Base-by-base conservation (phyloP, 1,140 invertebrate species). In the Eumaeus atala region DNA sequence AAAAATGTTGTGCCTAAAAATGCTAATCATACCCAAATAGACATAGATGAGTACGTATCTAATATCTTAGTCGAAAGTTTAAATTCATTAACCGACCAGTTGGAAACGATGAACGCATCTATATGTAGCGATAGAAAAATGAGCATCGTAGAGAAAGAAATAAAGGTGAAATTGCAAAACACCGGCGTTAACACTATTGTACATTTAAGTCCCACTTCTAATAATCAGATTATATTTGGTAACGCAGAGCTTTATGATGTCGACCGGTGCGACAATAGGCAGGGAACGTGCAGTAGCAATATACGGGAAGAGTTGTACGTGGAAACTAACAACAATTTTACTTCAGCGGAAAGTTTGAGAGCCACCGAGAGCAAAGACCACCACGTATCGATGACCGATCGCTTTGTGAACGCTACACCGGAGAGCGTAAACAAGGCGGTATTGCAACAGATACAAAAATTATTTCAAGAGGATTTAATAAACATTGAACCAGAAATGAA, bases 141-240 rank as follows among this genome's bases (percentile, higher is more conserved):
- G 11, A 88, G 73, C 60, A 82, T 88, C 0, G 76, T 88, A 17
- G 86, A 88, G 58, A 88, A 88, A 62, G 86, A 88, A 67, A 88
- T 88, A 37, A 88, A 88, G 67, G 84, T 88, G 2, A 87, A 85
- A 59, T 56, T 88, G 34, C 87, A 88, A 54, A 88, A 86, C 61
- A 80, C 82, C 0, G 83, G 81, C 33, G 86, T 87, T 0, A 88
- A 87, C 52, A 87, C 87, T 0, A 82, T 88, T 17, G 84, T 87
- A 2, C 84, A 87, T 48, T 61, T 87, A 34, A 87, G 84, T 42
- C 84, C 84, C 5, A 84, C 77, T 14, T 87, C 84, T 18, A 87
- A 87, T 57, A 76, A 87, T 50, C 83, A 82, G 59, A 87, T 87
- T 7, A 87, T 87, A 58, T 84, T 87, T 59, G 83, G 83, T 0